Evolutionary conservation across 2,888 invertebrate genomes (phyloP), one percentile per base, ranked within the genome.

Genomic region (Lasius platythorax): DNA sequence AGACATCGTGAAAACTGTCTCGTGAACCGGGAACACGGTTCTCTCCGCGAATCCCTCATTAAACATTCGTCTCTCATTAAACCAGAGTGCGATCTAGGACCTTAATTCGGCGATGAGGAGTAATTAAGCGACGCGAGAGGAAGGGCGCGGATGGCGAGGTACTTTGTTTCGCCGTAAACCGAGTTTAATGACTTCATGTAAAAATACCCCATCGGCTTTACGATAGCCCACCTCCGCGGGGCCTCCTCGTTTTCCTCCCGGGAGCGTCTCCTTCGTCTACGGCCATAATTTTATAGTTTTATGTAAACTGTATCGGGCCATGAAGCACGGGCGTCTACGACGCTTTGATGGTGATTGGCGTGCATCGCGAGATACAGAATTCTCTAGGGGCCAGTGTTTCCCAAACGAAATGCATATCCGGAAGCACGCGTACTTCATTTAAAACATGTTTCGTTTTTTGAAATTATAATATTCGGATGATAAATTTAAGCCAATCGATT

Each of bases 341-440:
- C 85, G 88, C 91, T 93, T 94, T 95, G 93, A 95, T 94, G 94
- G 94, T 94, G 94, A 95, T 94, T 94, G 94, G 93, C 91, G 91
- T 93, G 90, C 87, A 90, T 85, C 90, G 79, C 87, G 87, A 88
- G 86, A 89, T 90, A 91, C 89, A 87, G 82, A 88, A 89, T 86
- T 86, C 61, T 63, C 46, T 5, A 23, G 61, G 63, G 46, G 8
- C 33, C n/a, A 67, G 18, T 61, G 58, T 37, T 61, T 79, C 46
- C 58, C 33, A 46, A 70, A 70, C 12, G 3, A 58, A 9, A 37
- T 5, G 23, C 33, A 61, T 64, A 64, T 9, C 3, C 15, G 46
- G 23, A 33, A 76, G 9, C 28, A 46, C 3, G 9, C 11, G 9
- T 53, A n/a, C 28, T 56, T 43, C 6, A 8, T 78, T 67, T 5